These are phyloP conservation scores for Cylloceria caligata DNA, from an alignment of 2,888 invertebrate genomes.

Conservation along the genomic window DNA sequence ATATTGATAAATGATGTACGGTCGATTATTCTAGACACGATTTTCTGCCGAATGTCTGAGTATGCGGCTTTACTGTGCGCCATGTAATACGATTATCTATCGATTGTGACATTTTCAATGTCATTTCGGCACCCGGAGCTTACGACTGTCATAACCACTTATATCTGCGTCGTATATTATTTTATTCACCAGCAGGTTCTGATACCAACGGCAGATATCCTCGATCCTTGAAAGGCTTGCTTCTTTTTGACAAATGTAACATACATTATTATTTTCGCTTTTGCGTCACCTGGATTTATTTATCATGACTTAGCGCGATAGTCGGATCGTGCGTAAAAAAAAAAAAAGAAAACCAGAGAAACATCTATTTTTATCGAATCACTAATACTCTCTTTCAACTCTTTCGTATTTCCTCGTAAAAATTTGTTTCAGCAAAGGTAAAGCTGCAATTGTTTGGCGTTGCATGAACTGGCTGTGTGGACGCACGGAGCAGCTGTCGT, in stretches of 20 bases:
- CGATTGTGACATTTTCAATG: constrained; percentile 32
- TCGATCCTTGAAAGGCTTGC: constrained; percentile 79
- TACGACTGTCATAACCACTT: constrained; percentile 61
- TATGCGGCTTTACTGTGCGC: constrained; percentile 46
- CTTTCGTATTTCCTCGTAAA: constrained; percentile 62
- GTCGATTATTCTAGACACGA: constrained; percentile 45
- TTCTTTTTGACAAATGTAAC: constrained; percentile 72
- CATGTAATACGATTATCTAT: constrained; percentile 39
- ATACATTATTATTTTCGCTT: constrained; percentile 64
- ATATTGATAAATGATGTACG: constrained; percentile 5
- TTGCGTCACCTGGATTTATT: constrained; percentile 46
- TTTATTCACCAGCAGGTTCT: constrained; percentile 80
- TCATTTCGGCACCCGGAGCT: constrained; percentile 58
- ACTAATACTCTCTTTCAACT: constrained; percentile 76
- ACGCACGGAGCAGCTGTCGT: constrained; percentile 82
- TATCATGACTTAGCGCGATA: constrained; percentile 38
- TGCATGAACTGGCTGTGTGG: constrained; percentile 84
- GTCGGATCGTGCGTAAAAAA: constrained; percentile 13
- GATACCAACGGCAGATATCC: constrained; percentile 81
- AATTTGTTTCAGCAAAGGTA: constrained; percentile 82
- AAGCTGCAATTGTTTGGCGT: constrained; percentile 83
- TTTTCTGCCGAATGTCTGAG: constrained; percentile 48
- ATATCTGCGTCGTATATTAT: constrained; percentile 64
- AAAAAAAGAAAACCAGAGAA: constrained; percentile 24
- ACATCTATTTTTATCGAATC: constrained; percentile 66